Evolutionary conservation across 2,797 vertebrate genomes (phyloP).

Genomic region (Micrastur ruficollis): DNA sequence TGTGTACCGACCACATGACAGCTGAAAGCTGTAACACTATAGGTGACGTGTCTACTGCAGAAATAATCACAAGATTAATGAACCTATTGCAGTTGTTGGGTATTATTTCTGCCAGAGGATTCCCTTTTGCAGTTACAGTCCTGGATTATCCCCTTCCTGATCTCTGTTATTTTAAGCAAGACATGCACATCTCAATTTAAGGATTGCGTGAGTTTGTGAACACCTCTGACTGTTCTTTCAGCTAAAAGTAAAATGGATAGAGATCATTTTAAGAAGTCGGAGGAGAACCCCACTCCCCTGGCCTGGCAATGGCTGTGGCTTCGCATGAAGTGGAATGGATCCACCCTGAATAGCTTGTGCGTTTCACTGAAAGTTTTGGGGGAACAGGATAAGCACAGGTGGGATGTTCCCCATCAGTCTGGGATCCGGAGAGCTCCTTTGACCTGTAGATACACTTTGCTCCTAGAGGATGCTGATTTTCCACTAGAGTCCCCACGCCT

Average conservation of each 20-base stretch:
- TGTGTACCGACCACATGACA: not conserved
- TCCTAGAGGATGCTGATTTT: not conserved
- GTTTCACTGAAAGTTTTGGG: not conserved
- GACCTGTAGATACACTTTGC: not conserved
- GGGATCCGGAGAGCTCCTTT: not conserved
- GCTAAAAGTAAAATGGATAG: not conserved
- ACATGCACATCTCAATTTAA: not conserved
- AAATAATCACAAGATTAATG: not conserved
- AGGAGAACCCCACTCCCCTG: not conserved
- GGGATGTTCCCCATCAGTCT: not conserved
- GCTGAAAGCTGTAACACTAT: not conserved
- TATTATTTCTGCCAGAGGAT: not conserved
- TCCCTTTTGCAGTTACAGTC: not conserved
- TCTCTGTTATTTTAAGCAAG: not conserved
- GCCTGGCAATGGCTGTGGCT: not conserved
- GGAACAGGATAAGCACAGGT: not conserved
- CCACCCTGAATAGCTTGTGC: not conserved
- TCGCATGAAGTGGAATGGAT: not conserved
- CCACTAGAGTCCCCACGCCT: not conserved
- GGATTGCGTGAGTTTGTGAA: not conserved
- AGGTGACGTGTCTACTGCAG: not conserved
- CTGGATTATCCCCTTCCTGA: not conserved
- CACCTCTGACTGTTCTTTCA: not conserved
- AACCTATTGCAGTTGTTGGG: not conserved
- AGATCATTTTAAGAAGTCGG: not conserved